Percentiles rank a stretch among this genome's conserved stretches.
These are phyloP conservation scores for Trochalopteron elliotii DNA, from an alignment of 2,113 vertebrate genomes.

Conservation along the genomic window DNA sequence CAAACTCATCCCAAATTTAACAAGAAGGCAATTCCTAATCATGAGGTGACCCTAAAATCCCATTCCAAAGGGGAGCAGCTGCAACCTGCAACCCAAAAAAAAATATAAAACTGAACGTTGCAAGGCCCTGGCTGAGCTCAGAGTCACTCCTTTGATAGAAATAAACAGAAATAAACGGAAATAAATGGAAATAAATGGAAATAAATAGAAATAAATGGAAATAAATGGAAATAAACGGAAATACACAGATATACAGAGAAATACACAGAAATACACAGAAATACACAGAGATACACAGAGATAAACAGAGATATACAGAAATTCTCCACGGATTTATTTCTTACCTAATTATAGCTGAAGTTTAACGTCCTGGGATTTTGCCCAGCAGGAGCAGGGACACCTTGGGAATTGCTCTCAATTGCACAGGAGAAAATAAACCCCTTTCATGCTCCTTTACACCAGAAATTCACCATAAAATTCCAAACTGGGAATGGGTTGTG, in stretches of 20 bases:
- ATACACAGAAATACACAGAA: no score
- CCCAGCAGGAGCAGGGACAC: not conserved
- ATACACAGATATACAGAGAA: no score
- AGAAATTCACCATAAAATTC: not conserved
- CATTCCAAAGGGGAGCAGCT: not conserved
- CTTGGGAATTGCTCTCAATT: not conserved
- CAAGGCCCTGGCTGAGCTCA: not conserved
- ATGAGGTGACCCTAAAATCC: not conserved
- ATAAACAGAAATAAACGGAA: not conserved
- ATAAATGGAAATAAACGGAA: no score
- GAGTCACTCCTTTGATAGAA: not conserved
- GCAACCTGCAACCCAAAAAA: not conserved
- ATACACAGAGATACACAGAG: no score
- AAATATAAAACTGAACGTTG: accelerated
- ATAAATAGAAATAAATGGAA: no score
- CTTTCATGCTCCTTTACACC: not conserved
- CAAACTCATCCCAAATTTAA: not conserved
- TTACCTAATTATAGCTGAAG: not conserved
- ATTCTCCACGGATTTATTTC: not conserved
- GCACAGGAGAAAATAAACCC: not conserved
- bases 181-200: no score
- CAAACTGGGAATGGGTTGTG: not conserved
- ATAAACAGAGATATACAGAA: not conserved
- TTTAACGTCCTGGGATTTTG: not conserved
- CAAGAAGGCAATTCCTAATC: not conserved